A percentile compares a stretch with the other conserved stretches of the same genome.
phyloP scores from a whole-genome alignment of 35 echinoderm and acorn worm genomes.

The Holothuria glaberrima region DNA sequence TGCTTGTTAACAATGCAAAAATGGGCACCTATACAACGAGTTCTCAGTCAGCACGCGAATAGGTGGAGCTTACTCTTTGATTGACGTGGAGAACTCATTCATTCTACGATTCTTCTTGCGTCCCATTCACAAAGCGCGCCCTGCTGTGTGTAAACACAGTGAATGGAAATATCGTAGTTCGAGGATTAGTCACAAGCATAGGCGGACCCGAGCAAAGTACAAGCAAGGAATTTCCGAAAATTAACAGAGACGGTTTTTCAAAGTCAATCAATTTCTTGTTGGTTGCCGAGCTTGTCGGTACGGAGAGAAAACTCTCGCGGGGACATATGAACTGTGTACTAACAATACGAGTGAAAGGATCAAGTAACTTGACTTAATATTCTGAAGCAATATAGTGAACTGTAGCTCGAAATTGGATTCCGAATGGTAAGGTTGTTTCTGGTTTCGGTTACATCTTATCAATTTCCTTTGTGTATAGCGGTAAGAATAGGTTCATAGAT shows the following conservation, averaged over 20 bases:
- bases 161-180: background rate
- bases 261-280: constrained; percentile 43
- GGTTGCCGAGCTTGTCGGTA: background rate
- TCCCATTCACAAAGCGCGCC: constrained; percentile 26
- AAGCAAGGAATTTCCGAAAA: constrained; percentile 23
- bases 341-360: too few relatives aligned
- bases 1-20: too few relatives aligned
- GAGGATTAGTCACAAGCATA: constrained; percentile 15
- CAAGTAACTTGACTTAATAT: too few relatives aligned
- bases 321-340: too few relatives aligned
- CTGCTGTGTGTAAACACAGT: constrained; percentile 5
- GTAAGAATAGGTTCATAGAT: too few relatives aligned
- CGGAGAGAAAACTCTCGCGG: constrained; percentile 24
- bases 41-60: background rate
- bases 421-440: too few relatives aligned
- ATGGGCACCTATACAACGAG: too few relatives aligned
- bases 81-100: constrained; percentile 8
- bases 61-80: constrained; percentile 24
- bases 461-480: too few relatives aligned
- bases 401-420: too few relatives aligned
- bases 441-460: too few relatives aligned
- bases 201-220: constrained; percentile 1
- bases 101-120: background rate
- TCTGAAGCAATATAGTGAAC: too few relatives aligned
- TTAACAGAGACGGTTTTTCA: background rate